Evolutionary conservation across 2,113 vertebrate genomes (phyloP), one percentile per base, ranked within the genome.

Genomic region (Vicugna pacos): DNA sequence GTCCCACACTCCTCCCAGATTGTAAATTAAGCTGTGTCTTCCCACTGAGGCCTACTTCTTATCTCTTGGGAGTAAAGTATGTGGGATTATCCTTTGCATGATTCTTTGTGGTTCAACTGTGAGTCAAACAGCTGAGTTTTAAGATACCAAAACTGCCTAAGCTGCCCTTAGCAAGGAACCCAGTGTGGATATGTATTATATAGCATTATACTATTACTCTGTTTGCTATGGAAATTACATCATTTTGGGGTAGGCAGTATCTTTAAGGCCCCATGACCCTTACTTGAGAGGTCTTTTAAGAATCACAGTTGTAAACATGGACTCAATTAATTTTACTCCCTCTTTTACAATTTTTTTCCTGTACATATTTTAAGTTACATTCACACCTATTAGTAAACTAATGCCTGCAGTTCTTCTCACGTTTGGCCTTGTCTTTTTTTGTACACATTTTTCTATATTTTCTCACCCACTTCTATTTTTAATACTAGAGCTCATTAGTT

Each of bases 381-480:
- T 95, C 96, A 97, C 79, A 95, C 67, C 48, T 97, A 28, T 97
- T 94, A 83, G 82, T 72, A 76, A 94, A 76, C 58, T 54, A 84
- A 79, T 88, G 80, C 13, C 81, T 83, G 52, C 15, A 2, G 58
- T 79, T 72, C 69, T 95, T 91, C 20, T 81, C 26, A 77, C 62
- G 50, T 46, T 70, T 52, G 28, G 48, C 8, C n/a, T 67, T 20
- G 38, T 69, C 28, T 50, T 73, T 82, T 93, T 54, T 89, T 19
- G 3, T 50, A 11, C 84, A 56, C 89, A 60, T 90, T 97, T 95
- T 93, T 42, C 38, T 42, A 42, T 5, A 42, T 42, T 42, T 42
- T 93, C 91, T 92, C 93, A 91, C 72, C 46, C 30, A 67, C 76
- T 96, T 92, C 38, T 93, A 76, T 67, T n/a, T 77, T 73, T 92